A percentile compares a stretch with the other conserved stretches of the same genome.
Conservation (phyloP, 2,888 invertebrate species). For the Zele albiditarsus region DNA sequence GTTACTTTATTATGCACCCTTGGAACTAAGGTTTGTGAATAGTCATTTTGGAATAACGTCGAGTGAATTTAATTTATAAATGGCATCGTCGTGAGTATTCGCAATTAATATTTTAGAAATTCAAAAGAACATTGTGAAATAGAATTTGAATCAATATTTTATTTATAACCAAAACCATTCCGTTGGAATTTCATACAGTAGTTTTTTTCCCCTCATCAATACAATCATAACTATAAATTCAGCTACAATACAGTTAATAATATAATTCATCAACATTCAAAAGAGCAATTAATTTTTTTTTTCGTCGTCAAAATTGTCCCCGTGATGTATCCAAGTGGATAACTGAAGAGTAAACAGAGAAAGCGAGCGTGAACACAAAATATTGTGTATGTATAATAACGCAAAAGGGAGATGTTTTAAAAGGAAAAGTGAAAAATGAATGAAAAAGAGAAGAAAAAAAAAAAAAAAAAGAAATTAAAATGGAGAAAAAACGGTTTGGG, state of each 20-base stretch:
- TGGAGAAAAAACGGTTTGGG: constrained; percentile 45
- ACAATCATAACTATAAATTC: no score
- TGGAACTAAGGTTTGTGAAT: constrained; percentile 43
- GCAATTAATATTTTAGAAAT: not conserved
- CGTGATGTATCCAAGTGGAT: not conserved
- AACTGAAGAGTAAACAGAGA: not conserved
- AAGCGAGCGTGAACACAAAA: constrained; percentile 17
- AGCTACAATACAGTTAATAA: no score
- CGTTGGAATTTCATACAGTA: no score
- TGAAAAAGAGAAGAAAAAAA: constrained; percentile 21
- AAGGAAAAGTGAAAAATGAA: constrained; percentile 34
- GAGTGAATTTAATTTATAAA: constrained; percentile 58
- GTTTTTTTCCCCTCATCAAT: no score
- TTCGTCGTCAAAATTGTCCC: not conserved
- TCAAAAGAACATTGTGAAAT: not conserved
- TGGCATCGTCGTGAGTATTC: constrained; percentile 45
- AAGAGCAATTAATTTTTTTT: not conserved
- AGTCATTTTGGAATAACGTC: constrained; percentile 55
- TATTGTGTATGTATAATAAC: constrained; percentile 1
- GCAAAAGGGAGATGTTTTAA: constrained; percentile 26
- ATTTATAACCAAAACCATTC: no score
- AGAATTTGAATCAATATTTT: no score
- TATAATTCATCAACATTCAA: no score
- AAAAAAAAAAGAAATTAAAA: constrained; percentile 41
- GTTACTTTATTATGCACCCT: constrained; percentile 55